Percentiles rank a stretch among this genome's conserved stretches.
phyloP scores from a whole-genome alignment of 2,888 invertebrate species.

The Cheilosia variabilis region DNA sequence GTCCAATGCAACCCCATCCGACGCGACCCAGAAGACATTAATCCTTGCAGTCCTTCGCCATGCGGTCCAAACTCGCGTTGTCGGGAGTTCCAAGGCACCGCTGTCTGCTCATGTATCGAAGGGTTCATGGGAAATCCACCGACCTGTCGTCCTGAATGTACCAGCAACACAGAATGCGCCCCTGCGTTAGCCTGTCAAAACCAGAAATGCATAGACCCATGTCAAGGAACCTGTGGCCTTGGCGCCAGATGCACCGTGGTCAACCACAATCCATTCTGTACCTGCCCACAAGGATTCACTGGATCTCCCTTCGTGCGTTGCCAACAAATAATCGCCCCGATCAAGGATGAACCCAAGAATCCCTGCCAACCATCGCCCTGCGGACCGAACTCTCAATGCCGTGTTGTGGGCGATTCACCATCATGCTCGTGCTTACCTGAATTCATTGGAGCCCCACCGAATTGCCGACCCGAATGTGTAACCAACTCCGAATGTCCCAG shows the following conservation, averaged over 20 bases:
- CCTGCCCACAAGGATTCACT: conserved; percentile 87
- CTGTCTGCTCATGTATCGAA: conserved; percentile 90
- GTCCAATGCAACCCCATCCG: conserved; percentile 83
- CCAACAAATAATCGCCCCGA: conserved; percentile 83
- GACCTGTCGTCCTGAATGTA: conserved; percentile 91
- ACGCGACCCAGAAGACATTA: conserved; percentile 82
- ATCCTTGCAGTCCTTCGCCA: conserved; percentile 89
- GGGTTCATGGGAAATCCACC: conserved; percentile 91
- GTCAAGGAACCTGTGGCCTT: conserved; percentile 90
- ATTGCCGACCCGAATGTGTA: conserved; percentile 89
- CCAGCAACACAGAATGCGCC: conserved; percentile 90
- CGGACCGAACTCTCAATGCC: conserved; percentile 86
- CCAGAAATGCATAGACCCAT: conserved; percentile 92
- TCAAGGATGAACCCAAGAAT: conserved; percentile 77
- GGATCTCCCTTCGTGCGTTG: conserved; percentile 92
- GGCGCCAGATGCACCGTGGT: conserved; percentile 89
- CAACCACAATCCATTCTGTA: conserved; percentile 92
- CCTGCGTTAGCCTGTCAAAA: conserved; percentile 90
- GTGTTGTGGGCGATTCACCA: conserved; percentile 82
- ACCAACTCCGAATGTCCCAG: conserved; percentile 88
- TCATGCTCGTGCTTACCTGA: conserved; percentile 87
- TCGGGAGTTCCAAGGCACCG: conserved; percentile 84
- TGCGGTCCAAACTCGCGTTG: conserved; percentile 92
- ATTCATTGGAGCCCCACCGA: conserved; percentile 88
- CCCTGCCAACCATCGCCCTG: conserved; percentile 85